Base-by-base conservation (phyloP, 2,113 vertebrate genomes). In the Pelobates fuscus region DNA sequence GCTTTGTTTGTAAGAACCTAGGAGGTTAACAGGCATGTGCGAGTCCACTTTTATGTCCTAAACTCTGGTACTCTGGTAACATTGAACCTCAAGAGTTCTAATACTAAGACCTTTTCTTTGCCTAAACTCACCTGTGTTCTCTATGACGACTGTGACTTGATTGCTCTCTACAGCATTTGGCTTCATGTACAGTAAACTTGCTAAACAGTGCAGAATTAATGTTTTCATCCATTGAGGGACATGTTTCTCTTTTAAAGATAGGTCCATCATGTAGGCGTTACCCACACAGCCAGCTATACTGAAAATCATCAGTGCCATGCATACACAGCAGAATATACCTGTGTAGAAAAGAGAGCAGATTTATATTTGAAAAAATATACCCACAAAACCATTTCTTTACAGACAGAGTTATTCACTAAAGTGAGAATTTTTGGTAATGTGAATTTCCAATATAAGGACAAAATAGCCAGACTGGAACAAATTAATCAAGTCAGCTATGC, bases 321-420 rank as follows among this genome's bases (percentile, higher is more conserved):
- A 92, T 70, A 93, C 89, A 0, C 89, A 90, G 81, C 92, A 94
- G 70, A 88, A 94, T 66, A 93, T 88, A 69, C 91, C 91, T 91
- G 12, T 23, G 23, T 23, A 24, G 5, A 21, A 24, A 21, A 58
- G 12, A 25, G n/a, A n/a, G n/a, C n/a, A n/a, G n/a, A n/a, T n/a
- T n/a, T n/a, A n/a, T n/a, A n/a, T n/a, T n/a, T n/a, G n/a, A n/a
- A n/a, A n/a, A n/a, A n/a, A n/a, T n/a, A n/a, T n/a, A n/a, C n/a
- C n/a, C n/a, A n/a, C n/a, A n/a, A n/a, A n/a, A n/a, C n/a, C n/a
- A n/a, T n/a, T n/a, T n/a, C n/a, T n/a, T n/a, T n/a, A n/a, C n/a
- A n/a, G n/a, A n/a, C n/a, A n/a, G n/a, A n/a, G n/a, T n/a, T n/a
- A n/a, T n/a, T n/a, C n/a, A n/a, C n/a, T n/a, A n/a, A n/a, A n/a